Conservation (phyloP, 2,888 invertebrate species). For the Strigamia crassipes region DNA sequence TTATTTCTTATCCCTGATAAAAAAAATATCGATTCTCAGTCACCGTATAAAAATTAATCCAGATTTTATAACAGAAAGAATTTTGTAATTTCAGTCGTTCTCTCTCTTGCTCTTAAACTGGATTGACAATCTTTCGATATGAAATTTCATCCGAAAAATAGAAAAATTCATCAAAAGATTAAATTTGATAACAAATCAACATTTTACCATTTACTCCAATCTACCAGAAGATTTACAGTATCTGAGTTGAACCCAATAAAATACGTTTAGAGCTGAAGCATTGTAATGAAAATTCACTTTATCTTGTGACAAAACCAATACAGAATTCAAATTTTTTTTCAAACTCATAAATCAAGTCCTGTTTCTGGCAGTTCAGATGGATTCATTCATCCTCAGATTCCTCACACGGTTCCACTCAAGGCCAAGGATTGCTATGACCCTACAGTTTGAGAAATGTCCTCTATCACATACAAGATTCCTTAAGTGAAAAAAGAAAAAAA, state of each 20-base stretch:
- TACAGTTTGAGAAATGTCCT: conserved; percentile 33
- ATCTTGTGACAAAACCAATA: neutral
- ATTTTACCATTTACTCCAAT: no score
- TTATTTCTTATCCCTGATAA: no score
- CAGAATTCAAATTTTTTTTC: conserved; percentile 19
- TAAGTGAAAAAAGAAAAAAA: neutral
- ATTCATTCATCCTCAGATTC: conserved; percentile 35
- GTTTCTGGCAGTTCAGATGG: neutral
- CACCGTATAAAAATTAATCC: no score
- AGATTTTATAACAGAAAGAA: no score
- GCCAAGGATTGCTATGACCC: conserved; percentile 25
- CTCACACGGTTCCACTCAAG: neutral
- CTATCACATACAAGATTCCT: conserved; percentile 13
- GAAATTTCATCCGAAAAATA: no score
- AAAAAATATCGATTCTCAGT: no score
- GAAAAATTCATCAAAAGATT: no score
- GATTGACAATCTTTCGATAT: no score
- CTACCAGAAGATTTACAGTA: no score
- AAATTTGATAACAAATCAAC: no score
- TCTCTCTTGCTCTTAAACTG: no score
- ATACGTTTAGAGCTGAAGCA: neutral
- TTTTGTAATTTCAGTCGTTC: no score
- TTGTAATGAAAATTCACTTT: neutral
- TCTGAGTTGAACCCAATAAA: neutral
- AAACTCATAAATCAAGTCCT: neutral